phyloP scores from a whole-genome alignment of 2,113 vertebrate species.

The Aramus guarauna region DNA sequence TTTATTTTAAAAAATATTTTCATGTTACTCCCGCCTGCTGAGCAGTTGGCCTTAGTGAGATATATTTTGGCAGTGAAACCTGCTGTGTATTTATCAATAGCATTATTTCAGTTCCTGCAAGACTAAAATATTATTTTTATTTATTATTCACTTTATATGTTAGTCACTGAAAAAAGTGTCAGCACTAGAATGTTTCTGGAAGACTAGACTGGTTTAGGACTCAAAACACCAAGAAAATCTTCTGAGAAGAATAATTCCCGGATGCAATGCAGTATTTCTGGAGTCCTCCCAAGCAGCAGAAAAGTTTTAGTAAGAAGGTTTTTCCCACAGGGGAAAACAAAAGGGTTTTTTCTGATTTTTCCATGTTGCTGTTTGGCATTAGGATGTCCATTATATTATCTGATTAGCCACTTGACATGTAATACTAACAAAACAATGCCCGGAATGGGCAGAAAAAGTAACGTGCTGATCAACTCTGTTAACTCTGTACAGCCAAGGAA shows the following conservation, averaged over 20 bases:
- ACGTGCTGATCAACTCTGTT: not conserved
- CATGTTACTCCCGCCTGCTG: not conserved
- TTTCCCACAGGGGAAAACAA: slow-evolving; percentile 4
- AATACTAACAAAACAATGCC: slow-evolving; percentile 38
- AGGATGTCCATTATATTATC: slow-evolving; percentile 13
- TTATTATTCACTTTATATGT: not conserved
- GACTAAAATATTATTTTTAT: not conserved
- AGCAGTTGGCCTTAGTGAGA: not conserved
- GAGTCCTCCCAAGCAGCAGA: slow-evolving; percentile 35
- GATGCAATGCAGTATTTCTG: slow-evolving; percentile 28
- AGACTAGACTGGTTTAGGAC: not conserved
- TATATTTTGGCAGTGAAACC: not conserved
- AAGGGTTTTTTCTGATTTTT: not conserved
- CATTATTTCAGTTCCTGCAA: not conserved
- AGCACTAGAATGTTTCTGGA: not conserved
- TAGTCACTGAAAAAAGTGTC: not conserved
- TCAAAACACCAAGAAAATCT: not conserved
- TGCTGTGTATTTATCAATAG: not conserved
- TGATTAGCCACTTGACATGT: slow-evolving; percentile 36
- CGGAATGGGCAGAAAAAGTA: slow-evolving; percentile 16
- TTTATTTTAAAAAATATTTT: not conserved
- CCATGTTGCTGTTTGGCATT: slow-evolving; percentile 17
- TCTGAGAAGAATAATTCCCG: slow-evolving; percentile 38
- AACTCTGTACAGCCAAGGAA: not conserved
- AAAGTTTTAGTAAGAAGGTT: not conserved